Conservation (phyloP, 2,113 vertebrate genomes). For the Salvelinus sp. region DNA sequence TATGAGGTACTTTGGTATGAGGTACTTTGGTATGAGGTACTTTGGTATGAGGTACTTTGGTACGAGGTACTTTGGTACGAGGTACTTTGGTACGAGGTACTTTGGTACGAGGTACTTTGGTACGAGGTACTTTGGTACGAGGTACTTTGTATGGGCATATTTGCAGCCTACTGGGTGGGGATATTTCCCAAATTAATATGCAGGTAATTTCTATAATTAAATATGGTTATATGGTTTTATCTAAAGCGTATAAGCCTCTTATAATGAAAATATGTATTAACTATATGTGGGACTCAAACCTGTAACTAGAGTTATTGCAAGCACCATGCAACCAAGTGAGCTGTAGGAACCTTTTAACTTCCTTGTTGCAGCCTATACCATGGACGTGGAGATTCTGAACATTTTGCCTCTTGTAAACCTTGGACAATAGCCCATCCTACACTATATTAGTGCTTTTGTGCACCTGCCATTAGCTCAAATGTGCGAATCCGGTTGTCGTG, state of each 20-base stretch:
- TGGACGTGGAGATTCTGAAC: not conserved
- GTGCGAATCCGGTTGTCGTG: slow-evolving; percentile 19
- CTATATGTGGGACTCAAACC: no score
- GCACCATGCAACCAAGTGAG: no score
- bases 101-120: not conserved
- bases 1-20: no score
- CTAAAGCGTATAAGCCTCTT: not conserved
- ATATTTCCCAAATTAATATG: not conserved
- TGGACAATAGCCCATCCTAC: not conserved
- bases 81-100: not conserved
- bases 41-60: no score
- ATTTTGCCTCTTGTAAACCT: no score
- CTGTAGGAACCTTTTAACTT: not conserved
- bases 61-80: no score
- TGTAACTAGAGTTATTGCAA: not conserved
- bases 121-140: no score
- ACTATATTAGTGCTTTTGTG: no score
- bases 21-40: not conserved
- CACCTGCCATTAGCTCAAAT: no score
- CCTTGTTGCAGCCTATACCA: not conserved
- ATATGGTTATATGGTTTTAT: not conserved
- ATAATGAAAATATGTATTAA: not conserved
- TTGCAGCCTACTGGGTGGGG: slow-evolving; percentile 4
- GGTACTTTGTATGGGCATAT: not conserved
- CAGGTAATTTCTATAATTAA: slow-evolving; percentile 2